Percentiles rank a stretch among this genome's conserved stretches.
phyloP scores from a whole-genome alignment of 1,140 invertebrate genomes.

The Dendroctonus valens region DNA sequence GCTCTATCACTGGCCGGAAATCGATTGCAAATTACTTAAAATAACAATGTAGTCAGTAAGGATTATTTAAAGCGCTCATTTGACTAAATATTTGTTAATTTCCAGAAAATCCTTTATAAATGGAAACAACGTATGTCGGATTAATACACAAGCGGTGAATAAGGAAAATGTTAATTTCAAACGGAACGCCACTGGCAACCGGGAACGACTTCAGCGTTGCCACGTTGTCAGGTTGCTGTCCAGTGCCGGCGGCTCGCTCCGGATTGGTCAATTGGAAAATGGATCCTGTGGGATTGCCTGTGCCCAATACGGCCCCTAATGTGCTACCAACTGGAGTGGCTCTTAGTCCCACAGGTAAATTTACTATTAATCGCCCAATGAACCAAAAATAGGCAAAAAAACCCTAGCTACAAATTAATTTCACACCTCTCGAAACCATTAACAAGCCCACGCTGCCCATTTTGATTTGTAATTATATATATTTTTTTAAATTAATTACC shows the following conservation, averaged over 20 bases:
- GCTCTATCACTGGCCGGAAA: too few relatives aligned
- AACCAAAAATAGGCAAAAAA: background rate
- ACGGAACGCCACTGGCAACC: slow-evolving; percentile 43
- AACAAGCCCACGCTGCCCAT: slow-evolving; percentile 3
- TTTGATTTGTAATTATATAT: slow-evolving; percentile 2
- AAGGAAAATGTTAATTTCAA: slow-evolving; percentile 49
- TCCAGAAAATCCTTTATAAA: too few relatives aligned
- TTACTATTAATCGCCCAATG: background rate
- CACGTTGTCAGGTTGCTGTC: slow-evolving; percentile 49
- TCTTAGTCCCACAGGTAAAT: slow-evolving; percentile 47
- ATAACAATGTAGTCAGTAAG: too few relatives aligned
- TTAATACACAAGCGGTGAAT: too few relatives aligned
- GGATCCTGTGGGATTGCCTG: slow-evolving; percentile 48
- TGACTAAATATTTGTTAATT: too few relatives aligned
- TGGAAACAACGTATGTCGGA: too few relatives aligned
- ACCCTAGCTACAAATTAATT: slow-evolving; percentile 10
- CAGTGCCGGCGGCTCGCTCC: slow-evolving; percentile 44
- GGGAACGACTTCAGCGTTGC: slow-evolving; percentile 49
- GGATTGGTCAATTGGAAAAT: slow-evolving; percentile 51
- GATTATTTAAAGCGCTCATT: too few relatives aligned
- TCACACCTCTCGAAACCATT: slow-evolving; percentile 9
- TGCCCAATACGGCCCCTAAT: slow-evolving; percentile 46
- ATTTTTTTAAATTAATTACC: background rate
- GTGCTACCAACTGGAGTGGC: slow-evolving; percentile 44
- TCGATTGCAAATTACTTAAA: too few relatives aligned